A percentile compares a stretch with the other conserved stretches of the same genome.
Evolutionary conservation across 2,797 vertebrate genomes (phyloP).

Genomic region (Echeneis naucrates): DNA sequence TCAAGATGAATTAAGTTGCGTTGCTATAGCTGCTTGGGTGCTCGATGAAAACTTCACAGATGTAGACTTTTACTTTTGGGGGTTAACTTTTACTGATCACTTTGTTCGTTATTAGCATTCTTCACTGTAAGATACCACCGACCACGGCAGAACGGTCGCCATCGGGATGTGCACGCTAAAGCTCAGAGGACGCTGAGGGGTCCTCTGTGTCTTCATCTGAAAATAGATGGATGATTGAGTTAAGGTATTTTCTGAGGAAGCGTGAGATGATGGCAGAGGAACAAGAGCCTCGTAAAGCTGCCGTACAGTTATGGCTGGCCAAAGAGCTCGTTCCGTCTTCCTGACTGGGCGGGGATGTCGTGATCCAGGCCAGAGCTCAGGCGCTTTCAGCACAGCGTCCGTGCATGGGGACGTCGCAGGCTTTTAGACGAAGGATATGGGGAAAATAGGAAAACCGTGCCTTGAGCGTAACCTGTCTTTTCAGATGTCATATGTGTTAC

Average conservation of each 20-base stretch:
- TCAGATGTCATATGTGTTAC: conserved; percentile 70
- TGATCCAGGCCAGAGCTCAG: conserved; percentile 52
- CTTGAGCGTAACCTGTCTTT: conserved; percentile 56
- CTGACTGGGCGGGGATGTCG: conserved; percentile 28
- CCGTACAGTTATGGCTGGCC: conserved; percentile 2
- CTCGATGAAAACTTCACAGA: conserved; percentile 26
- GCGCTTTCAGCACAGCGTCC: conserved; percentile 51
- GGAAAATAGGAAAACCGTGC: conserved; percentile 44
- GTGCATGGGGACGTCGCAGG: conserved; percentile 42
- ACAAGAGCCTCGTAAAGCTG: conserved; percentile 35
- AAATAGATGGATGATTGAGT: conserved; percentile 50
- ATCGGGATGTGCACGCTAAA: conserved; percentile 70
- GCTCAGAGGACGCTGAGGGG: conserved; percentile 49
- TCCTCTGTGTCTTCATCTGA: conserved; percentile 55
- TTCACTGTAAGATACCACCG: conserved; percentile 68
- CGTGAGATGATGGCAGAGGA: conserved; percentile 39
- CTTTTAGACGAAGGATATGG: conserved; percentile 66
- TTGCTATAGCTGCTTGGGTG: conserved; percentile 23
- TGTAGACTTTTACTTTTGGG: conserved; percentile 37
- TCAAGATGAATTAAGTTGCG: conserved; percentile 17
- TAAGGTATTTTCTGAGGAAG: conserved; percentile 54
- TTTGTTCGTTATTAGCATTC: conserved; percentile 56
- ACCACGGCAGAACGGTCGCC: conserved; percentile 60
- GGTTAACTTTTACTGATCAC: conserved; percentile 58
- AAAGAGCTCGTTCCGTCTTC: conserved; percentile 22